A percentile compares a stretch with the other conserved stretches of the same genome.
These are phyloP conservation scores for Drosophila tani DNA, from an alignment of 1,140 invertebrate genomes.

Conservation along the genomic window DNA sequence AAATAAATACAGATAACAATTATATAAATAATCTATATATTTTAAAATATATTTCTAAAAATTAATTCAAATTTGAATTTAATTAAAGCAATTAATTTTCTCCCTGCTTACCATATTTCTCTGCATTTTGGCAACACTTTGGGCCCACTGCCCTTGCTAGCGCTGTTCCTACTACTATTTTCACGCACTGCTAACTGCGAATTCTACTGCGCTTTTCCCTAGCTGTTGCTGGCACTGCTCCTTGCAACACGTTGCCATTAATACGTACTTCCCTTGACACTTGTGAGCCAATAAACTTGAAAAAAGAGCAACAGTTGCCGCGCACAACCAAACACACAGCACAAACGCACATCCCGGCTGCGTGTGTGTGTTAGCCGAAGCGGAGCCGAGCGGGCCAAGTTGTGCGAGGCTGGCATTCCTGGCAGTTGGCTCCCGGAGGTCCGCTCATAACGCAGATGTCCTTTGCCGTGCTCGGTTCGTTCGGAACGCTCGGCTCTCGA, in stretches of 20 bases:
- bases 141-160: slow-evolving; percentile 44
- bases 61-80: not conserved
- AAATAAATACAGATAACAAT: too few relatives aligned
- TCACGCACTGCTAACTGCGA: slow-evolving; percentile 22
- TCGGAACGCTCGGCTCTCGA: slow-evolving; percentile 29
- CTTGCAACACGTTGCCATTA: slow-evolving; percentile 81
- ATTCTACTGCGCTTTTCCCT: slow-evolving; percentile 42
- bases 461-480: slow-evolving; percentile 74
- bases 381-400: slow-evolving; percentile 46
- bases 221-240: slow-evolving; percentile 29
- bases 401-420: slow-evolving; percentile 29
- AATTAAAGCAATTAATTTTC: not conserved
- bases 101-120: not conserved
- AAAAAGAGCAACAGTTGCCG: slow-evolving; percentile 83
- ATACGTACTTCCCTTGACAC: slow-evolving; percentile 82
- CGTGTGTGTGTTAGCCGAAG: slow-evolving; percentile 41
- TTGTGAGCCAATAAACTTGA: slow-evolving; percentile 83
- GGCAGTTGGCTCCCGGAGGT: slow-evolving; percentile 32
- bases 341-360: slow-evolving; percentile 18
- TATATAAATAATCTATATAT: too few relatives aligned
- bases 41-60: not conserved
- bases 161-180: slow-evolving; percentile 63
- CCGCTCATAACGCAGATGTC: slow-evolving; percentile 78
- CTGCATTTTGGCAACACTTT: slow-evolving; percentile 31
- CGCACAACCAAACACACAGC: slow-evolving; percentile 39